Base-by-base conservation (phyloP, 1,140 invertebrate species). In the Pseudomyrmex flavicornis region DNA sequence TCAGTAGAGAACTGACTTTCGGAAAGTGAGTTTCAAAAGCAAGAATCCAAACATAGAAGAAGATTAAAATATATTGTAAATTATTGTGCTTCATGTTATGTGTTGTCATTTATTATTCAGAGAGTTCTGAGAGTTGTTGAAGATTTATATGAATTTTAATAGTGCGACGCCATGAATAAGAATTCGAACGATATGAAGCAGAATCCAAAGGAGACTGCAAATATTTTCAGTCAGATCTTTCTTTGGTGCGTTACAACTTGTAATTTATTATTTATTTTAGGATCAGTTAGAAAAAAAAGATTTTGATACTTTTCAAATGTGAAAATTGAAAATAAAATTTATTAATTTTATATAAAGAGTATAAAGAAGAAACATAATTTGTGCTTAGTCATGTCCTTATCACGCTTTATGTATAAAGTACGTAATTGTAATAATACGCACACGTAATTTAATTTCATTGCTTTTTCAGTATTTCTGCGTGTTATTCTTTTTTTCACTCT, bases 121-220 rank as follows among this genome's bases (percentile, higher is more conserved):
- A 12, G n/a, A 26, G 9, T 46, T 62, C 7, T 62, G 7, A 75
- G 22, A 35, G 52, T 46, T 48, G 35, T 35, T 35, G 35, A 35
- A 35, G 35, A 35, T 35, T 35, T 35, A 35, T 35, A 35, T 7
- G 35, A 35, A 5, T 35, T 35, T 61, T n/a, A 2, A 54, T 22
- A 12, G 48, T 12, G 62, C n/a, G 1, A 13, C 13, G 76, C 35
- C 48, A 77, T 66, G 44, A 48, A 83, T 56, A 62, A 68, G 35
- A 1, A 50, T 0, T 13, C 65, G 0, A 87, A 50, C 13, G 7
- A 70, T 13, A 84, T 54, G 5, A 84, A 84, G 15, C 2, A 4
- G 12, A 87, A 50, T 44, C 88, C 88, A 0, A 26, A 62, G n/a
- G 69, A 89, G 26, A 85, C 10, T 0, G 87, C 87, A 1, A 87